These are phyloP conservation scores for Spermophilus dauricus DNA, from an alignment of 2,113 vertebrate genomes.

Conservation along the genomic window DNA sequence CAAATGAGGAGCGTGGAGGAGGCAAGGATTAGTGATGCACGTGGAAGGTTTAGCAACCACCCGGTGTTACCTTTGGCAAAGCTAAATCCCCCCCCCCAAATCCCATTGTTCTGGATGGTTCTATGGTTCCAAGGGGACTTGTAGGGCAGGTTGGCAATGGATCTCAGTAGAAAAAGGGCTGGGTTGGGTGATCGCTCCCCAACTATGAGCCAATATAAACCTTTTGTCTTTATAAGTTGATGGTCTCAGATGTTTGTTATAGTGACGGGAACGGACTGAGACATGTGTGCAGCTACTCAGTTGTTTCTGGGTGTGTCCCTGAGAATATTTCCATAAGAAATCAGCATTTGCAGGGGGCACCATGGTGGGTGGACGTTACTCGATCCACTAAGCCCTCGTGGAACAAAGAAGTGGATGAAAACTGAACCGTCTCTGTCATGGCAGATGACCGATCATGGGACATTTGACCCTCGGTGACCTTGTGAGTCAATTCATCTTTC, in stretches of 20 bases:
- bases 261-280: too few species aligned
- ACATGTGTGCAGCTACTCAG: neutral
- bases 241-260: too few species aligned
- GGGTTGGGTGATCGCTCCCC: neutral
- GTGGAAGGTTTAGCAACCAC: too few species aligned
- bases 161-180: neutral
- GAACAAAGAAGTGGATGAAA: neutral
- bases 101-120: rapidly evolving
- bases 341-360: neutral
- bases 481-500: too few species aligned
- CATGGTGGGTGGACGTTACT: neutral
- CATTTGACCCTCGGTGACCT: too few species aligned
- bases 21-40: too few species aligned
- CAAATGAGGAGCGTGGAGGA: neutral
- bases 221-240: too few species aligned
- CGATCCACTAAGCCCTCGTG: too few species aligned
- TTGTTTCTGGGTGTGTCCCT: too few species aligned
- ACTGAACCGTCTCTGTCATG: too few species aligned
- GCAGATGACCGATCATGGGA: too few species aligned
- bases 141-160: neutral
- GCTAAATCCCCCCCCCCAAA: neutral
- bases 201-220: neutral
- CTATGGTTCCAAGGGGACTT: neutral
- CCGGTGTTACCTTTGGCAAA: too few species aligned
- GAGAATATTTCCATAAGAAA: neutral